A percentile compares a stretch with the other conserved stretches of the same genome.
Evolutionary conservation across 2,888 invertebrate genomes (phyloP).

Genomic region (Eristalis pertinax): DNA sequence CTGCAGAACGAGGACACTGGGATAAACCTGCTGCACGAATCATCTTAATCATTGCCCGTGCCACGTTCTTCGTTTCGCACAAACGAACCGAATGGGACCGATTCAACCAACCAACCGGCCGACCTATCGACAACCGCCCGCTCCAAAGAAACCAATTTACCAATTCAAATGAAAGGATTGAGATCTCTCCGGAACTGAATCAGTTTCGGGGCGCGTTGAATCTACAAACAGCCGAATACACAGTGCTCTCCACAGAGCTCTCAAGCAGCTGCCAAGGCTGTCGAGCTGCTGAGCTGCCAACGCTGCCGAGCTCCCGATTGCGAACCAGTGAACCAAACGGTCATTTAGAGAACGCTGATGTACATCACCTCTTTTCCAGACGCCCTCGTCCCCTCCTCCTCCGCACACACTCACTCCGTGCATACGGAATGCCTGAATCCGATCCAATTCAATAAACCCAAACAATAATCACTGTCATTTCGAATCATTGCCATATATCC

Average conservation of each 20-base stretch:
- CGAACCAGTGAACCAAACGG: conserved; percentile 59
- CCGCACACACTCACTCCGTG: background rate
- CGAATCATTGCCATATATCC: conserved; percentile 66
- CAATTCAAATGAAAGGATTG: conserved; percentile 70
- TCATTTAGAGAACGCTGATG: conserved; percentile 57
- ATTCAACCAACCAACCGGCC: background rate
- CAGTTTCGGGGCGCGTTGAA: conserved; percentile 62
- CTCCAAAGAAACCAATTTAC: conserved; percentile 58
- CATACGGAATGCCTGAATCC: conserved; percentile 49
- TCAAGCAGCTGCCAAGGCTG: conserved; percentile 42
- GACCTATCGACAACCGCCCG: background rate
- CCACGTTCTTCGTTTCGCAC: conserved; percentile 46
- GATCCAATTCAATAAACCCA: conserved; percentile 72
- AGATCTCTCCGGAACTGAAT: conserved; percentile 63
- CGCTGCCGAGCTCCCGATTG: background rate
- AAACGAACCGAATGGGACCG: conserved; percentile 28
- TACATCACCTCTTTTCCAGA: conserved; percentile 10
- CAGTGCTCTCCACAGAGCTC: background rate
- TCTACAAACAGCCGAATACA: conserved; percentile 7
- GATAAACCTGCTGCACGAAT: conserved; percentile 59
- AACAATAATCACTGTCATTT: conserved; percentile 72
- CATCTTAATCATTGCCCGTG: conserved; percentile 53
- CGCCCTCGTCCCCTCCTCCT: background rate
- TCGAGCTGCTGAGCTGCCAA: background rate
- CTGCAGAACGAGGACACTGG: conserved; percentile 29